Percentiles rank a stretch among this genome's conserved stretches.
These are phyloP conservation scores for Neomorphus geoffroyi DNA, from an alignment of 2,797 vertebrate genomes.

Conservation along the genomic window DNA sequence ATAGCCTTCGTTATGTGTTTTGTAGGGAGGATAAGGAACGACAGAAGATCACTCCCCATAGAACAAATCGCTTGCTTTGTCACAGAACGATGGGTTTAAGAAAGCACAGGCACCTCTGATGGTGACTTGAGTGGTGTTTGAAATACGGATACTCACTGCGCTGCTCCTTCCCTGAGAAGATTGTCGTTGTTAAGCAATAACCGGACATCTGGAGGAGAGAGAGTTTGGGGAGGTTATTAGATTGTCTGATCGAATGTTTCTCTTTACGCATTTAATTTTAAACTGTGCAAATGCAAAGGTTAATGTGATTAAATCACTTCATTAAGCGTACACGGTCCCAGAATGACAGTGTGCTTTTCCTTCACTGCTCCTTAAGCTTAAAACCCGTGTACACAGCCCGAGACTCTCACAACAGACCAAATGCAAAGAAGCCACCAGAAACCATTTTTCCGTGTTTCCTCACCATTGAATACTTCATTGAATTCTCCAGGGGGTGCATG, in stretches of 20 bases:
- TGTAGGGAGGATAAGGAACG: neutral
- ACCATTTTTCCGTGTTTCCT: conserved; percentile 49
- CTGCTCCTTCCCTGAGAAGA: conserved; percentile 92
- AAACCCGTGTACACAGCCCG: neutral
- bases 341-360: neutral
- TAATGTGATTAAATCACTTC: neutral
- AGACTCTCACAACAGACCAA: neutral
- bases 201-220: conserved; percentile 86
- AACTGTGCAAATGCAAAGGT: neutral
- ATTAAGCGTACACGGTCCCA: neutral
- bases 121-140: neutral
- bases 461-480: conserved; percentile 97
- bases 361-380: neutral
- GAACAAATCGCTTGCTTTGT: neutral
- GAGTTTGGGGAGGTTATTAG: neutral
- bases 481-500: conserved; percentile 96
- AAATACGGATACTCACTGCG: conserved; percentile 83
- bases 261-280: neutral
- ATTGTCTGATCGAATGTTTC: neutral
- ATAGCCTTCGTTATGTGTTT: neutral
- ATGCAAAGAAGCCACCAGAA: neutral
- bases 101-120: neutral
- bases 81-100: neutral
- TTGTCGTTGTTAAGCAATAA: conserved; percentile 93
- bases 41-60: neutral